These are phyloP conservation scores for Caprella mutica DNA, from an alignment of 2,888 invertebrate genomes.

Conservation along the genomic window DNA sequence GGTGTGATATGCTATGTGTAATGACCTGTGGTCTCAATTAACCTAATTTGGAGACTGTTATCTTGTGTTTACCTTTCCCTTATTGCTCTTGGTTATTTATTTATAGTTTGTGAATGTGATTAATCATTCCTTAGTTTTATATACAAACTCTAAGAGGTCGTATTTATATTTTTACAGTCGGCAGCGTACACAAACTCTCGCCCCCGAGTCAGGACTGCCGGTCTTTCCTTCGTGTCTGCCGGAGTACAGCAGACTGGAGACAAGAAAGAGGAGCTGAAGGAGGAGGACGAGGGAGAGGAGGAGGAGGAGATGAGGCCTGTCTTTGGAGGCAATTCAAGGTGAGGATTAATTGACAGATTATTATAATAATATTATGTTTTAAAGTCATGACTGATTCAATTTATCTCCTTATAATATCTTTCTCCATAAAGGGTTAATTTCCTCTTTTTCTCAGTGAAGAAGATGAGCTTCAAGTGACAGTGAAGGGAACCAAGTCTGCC, in stretches of 20 bases:
- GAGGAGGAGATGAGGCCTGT: slow-evolving; percentile 22
- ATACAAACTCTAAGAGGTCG: background rate
- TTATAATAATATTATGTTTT: no score
- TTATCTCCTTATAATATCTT: slow-evolving; percentile 2
- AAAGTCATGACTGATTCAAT: no score
- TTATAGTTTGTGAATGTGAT: background rate
- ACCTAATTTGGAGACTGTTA: no score
- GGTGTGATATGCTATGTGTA: no score
- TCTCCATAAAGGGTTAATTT: background rate
- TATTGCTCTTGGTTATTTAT: background rate
- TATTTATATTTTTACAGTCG: background rate
- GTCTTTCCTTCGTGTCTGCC: slow-evolving; percentile 24
- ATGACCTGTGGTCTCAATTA: no score
- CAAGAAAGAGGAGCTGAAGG: slow-evolving; percentile 36
- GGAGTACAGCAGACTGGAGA: slow-evolving; percentile 62
- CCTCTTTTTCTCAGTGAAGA: slow-evolving; percentile 13
- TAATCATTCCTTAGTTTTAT: no score
- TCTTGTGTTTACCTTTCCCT: background rate
- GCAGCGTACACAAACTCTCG: slow-evolving; percentile 1
- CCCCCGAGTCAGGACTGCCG: slow-evolving; percentile 18
- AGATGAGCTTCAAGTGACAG: slow-evolving; percentile 11
- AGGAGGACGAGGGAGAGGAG: slow-evolving; percentile 33
- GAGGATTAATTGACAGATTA: no score
- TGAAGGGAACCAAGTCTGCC: background rate
- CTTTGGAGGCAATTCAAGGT: slow-evolving; percentile 24